phyloP scores from a whole-genome alignment of 2,113 vertebrate genomes.

The Ctenodactylus gundi region DNA sequence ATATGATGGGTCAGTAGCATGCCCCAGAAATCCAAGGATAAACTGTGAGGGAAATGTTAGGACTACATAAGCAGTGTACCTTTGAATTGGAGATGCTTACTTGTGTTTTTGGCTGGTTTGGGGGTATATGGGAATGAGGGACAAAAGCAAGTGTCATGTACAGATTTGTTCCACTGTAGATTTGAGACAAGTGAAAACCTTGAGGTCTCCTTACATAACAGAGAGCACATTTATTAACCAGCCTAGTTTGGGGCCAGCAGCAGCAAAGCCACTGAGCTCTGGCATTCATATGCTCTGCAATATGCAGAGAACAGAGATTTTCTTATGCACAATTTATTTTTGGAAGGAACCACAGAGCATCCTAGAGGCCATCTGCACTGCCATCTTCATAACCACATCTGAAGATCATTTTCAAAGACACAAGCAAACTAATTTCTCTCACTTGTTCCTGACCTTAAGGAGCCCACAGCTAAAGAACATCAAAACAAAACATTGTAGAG shows the following conservation, averaged over 20 bases:
- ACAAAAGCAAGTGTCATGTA: not conserved
- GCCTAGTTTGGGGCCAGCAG: not conserved
- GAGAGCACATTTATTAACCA: not conserved
- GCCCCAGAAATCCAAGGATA: not conserved
- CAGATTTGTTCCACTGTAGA: not conserved
- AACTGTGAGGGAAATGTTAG: not conserved
- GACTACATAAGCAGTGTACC: not conserved
- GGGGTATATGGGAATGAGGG: not conserved
- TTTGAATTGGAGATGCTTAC: not conserved
- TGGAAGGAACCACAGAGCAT: not conserved
- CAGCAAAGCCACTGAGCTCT: not conserved
- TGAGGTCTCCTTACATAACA: not conserved
- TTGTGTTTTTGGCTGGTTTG: not conserved
- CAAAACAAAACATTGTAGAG: not conserved
- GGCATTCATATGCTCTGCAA: not conserved
- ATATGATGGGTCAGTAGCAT: not conserved
- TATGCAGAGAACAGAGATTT: slow-evolving; percentile 14
- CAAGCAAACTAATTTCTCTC: not conserved
- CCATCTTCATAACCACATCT: not conserved
- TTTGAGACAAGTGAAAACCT: not conserved
- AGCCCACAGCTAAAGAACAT: not conserved
- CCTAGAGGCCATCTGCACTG: not conserved
- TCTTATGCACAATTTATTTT: not conserved
- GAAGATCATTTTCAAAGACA: slow-evolving; percentile 22
- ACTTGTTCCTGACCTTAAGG: not conserved